Base-by-base conservation (phyloP, 2,797 vertebrate genomes). In the Valencia hispanica region DNA sequence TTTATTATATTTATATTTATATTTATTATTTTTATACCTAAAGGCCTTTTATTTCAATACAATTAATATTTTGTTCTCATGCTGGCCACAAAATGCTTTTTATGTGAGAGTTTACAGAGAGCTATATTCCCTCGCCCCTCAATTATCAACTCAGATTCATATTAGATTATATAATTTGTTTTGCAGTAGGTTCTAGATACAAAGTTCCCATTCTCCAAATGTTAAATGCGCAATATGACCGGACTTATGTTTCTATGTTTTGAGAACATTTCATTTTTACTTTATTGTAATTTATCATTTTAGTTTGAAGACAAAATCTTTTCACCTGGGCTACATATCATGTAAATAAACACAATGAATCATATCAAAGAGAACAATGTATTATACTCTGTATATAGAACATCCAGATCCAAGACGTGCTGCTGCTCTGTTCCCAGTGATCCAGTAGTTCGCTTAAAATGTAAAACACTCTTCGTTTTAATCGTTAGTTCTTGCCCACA, bases 11-110 rank as follows among this genome's bases (percentile, higher is more conserved):
- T n/a, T n/a, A n/a, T n/a, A n/a, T n/a, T n/a, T n/a, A n/a, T n/a
- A n/a, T n/a, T n/a, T n/a, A n/a, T n/a, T 92, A 93, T 93, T 93
- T 94, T 93, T 93, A 27, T 93, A 93, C 70, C 1, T 45, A 78
- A 84, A 83, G 5, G 32, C 63, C 30, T 87, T 83, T 85, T 74
- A 81, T 86, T 72, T 68, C 17, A 76, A 57, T 55, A 66, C 74
- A 32, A 83, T 65, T 27, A 75, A 79, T 14, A 76, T 81, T 20
- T 78, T 72, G 2, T 68, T 59, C 50, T 78, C 73, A 72, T 75
- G 50, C 81, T 75, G 34, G 70, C 77, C 72, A 73, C 50, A 22
- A 77, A 73, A 79, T 86, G 34, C 72, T 80, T 84, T 79, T 75
- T 73, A 73, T 80, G 41, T 74, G 30, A 81, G 30, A 79, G 25